Conservation (phyloP, 2,113 vertebrate species). For the Alouatta palliata region DNA sequence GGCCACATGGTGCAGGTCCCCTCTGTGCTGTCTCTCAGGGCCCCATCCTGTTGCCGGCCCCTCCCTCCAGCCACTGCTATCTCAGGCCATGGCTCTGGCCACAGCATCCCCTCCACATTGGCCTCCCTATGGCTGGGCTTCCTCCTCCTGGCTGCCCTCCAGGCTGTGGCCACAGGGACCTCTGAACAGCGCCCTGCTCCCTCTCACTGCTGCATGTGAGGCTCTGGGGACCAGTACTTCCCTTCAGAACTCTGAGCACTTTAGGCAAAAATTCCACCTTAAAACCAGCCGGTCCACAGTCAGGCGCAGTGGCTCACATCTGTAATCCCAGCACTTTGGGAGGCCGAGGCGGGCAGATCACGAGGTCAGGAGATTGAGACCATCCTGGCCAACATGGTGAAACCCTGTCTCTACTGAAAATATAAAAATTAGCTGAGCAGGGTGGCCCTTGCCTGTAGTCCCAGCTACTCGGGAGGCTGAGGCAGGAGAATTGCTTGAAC, state of each 20-base stretch:
- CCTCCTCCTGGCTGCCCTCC: background rate
- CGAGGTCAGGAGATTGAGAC: too few species aligned
- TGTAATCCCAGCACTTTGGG: too few species aligned
- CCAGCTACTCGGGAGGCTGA: too few species aligned
- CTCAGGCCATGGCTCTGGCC: background rate
- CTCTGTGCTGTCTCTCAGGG: background rate
- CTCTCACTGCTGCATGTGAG: fast-evolving
- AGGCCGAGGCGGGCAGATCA: too few species aligned
- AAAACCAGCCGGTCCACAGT: fast-evolving
- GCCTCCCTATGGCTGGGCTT: background rate
- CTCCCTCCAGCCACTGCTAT: background rate
- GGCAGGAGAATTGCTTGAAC: too few species aligned
- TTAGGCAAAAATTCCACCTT: background rate
- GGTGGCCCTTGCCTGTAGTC: too few species aligned
- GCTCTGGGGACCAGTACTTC: background rate
- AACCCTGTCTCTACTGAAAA: too few species aligned
- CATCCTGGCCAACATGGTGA: too few species aligned
- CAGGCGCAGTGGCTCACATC: too few species aligned
- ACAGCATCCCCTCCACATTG: background rate
- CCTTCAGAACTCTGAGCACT: background rate
- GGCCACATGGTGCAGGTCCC: background rate
- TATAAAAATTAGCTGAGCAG: too few species aligned
- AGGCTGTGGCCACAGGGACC: background rate
- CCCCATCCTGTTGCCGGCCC: background rate
- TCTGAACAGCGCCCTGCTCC: background rate